phyloP scores from a whole-genome alignment of 2,113 vertebrate genomes.

The Rhea americana region DNA sequence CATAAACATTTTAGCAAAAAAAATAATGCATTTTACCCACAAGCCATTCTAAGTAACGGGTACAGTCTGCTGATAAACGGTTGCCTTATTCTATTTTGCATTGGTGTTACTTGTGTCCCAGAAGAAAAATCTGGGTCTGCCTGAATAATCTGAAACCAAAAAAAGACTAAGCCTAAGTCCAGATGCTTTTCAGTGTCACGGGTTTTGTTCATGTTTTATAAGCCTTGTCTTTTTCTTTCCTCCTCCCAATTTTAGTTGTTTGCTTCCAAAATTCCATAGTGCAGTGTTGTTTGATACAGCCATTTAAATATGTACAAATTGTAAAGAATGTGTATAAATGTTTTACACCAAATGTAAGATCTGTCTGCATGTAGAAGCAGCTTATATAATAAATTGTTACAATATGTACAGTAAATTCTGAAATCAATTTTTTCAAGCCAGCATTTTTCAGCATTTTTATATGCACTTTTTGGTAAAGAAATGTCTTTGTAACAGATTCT shows the following conservation, averaged over 20 bases:
- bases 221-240: conserved; percentile 62
- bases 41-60: conserved; percentile 54
- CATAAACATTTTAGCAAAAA: neutral
- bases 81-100: conserved; percentile 55
- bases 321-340: conserved; percentile 86
- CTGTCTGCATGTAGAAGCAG: conserved; percentile 76
- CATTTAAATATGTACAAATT: conserved; percentile 85
- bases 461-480: conserved; percentile 64
- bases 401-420: conserved; percentile 77
- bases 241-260: conserved; percentile 64
- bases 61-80: conserved; percentile 40
- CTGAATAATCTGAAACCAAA: conserved; percentile 62
- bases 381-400: conserved; percentile 80
- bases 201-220: conserved; percentile 73
- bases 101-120: conserved; percentile 21
- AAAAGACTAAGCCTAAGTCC: conserved; percentile 17
- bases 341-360: conserved; percentile 81
- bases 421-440: conserved; percentile 75
- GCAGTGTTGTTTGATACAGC: conserved; percentile 77
- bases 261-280: conserved; percentile 73
- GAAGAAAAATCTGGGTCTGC: conserved; percentile 36
- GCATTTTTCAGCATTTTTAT: conserved; percentile 64
- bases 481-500: conserved; percentile 52
- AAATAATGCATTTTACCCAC: conserved; percentile 16
- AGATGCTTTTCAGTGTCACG: conserved; percentile 50